Evolutionary conservation across 1,140 invertebrate genomes (phyloP).

Genomic region (Phymastichus coffea): DNA sequence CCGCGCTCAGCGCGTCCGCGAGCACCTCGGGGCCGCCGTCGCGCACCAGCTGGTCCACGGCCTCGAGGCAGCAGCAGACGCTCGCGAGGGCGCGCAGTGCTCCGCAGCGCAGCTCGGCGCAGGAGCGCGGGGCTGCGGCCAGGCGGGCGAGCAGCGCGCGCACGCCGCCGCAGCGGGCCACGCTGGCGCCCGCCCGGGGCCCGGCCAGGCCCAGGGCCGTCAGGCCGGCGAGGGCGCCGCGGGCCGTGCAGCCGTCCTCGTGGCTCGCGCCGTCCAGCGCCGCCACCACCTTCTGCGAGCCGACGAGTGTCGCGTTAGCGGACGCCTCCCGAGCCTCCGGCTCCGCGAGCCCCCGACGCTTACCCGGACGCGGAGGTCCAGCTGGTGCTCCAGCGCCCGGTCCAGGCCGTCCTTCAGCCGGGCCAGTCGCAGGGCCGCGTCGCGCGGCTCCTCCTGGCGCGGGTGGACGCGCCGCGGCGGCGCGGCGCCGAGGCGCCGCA

Average conservation of each 20-base stretch:
- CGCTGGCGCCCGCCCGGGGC: conserved; percentile 62
- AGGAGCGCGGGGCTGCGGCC: conserved; percentile 43
- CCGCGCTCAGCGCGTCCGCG: conserved; percentile 58
- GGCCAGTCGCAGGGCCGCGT: conserved; percentile 39
- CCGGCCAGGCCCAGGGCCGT: conserved; percentile 58
- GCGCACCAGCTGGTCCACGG: conserved; percentile 64
- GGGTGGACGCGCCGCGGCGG: conserved; percentile 40
- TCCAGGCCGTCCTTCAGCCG: conserved; percentile 42
- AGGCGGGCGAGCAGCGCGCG: conserved; percentile 58
- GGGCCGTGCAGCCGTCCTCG: conserved; percentile 39
- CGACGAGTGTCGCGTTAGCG: too few relatives aligned
- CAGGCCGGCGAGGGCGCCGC: conserved; percentile 53
- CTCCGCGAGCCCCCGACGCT: background rate
- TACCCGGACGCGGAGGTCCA: conserved; percentile 53
- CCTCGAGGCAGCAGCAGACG: conserved; percentile 64
- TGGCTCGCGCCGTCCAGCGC: conserved; percentile 45
- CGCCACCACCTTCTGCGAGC: conserved; percentile 45
- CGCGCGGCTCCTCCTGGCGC: conserved; percentile 38
- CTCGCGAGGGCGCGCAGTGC: conserved; percentile 66
- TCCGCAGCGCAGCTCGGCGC: conserved; percentile 57
- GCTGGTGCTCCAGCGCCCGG: conserved; percentile 38
- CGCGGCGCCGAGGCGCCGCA: conserved; percentile 43
- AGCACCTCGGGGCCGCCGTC: conserved; percentile 66
- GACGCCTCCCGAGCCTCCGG: too few relatives aligned
- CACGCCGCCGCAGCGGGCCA: conserved; percentile 64